Conservation (phyloP, 2,888 invertebrate species). For the Rotaria magnacalcarata region DNA sequence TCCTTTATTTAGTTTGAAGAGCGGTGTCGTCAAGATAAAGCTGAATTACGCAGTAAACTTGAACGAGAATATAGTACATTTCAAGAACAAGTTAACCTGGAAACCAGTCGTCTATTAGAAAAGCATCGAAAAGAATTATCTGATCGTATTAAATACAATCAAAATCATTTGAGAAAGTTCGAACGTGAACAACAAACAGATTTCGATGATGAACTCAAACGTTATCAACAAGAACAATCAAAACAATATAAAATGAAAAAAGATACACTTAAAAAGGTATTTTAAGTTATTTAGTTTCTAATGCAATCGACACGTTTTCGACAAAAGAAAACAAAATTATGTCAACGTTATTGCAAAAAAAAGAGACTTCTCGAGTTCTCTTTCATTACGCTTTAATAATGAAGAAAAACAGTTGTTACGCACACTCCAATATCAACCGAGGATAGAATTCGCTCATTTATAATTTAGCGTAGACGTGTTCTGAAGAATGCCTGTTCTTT, state of each 20-base stretch:
- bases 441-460: no score
- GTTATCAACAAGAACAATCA: constrained; percentile 8
- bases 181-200: constrained; percentile 35
- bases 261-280: constrained; percentile 18
- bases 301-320: not conserved
- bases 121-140: constrained; percentile 29
- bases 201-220: constrained; percentile 18
- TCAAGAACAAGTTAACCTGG: constrained; percentile 19
- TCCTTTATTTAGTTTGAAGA: constrained; percentile 3
- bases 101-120: constrained; percentile 13
- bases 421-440: no score
- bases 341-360: no score
- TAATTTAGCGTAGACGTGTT: no score
- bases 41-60: constrained; percentile 29
- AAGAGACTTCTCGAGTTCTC: no score
- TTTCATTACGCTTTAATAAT: no score
- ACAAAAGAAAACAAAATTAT: not conserved
- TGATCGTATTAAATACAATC: constrained; percentile 27
- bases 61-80: constrained; percentile 7
- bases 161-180: constrained; percentile 28
- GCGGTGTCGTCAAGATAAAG: not conserved
- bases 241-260: constrained; percentile 26
- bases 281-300: not conserved
- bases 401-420: no score
- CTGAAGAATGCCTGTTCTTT: no score